Evolutionary conservation across 2,113 vertebrate species (phyloP).

Genomic region (Amphiprion ocellaris): DNA sequence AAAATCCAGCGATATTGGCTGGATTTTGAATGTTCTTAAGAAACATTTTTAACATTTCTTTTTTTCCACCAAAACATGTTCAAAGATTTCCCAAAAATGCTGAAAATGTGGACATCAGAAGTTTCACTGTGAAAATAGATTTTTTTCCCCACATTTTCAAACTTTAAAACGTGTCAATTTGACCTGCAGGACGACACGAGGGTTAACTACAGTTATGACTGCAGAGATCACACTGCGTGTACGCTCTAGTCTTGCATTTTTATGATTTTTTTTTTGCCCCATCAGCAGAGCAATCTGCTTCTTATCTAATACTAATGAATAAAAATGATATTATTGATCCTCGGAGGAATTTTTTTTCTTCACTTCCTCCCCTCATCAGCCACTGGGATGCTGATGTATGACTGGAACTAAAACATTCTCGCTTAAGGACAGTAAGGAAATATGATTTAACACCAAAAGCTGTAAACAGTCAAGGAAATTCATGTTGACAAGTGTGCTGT

Average conservation of each 20-base stretch:
- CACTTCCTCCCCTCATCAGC: background rate
- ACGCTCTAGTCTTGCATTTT: background rate
- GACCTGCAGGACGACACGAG: too few species aligned
- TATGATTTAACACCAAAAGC: background rate
- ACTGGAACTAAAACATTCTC: constrained; percentile 2
- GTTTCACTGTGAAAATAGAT: too few species aligned
- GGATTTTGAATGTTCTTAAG: too few species aligned
- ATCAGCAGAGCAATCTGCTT: background rate
- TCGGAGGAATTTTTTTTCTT: background rate
- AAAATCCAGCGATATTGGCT: too few species aligned
- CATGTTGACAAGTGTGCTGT: background rate
- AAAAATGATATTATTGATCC: constrained; percentile 26
- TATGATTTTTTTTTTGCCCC: background rate
- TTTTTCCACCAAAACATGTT: too few species aligned
- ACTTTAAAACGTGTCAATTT: too few species aligned
- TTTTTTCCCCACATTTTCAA: too few species aligned
- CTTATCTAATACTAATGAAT: constrained; percentile 3
- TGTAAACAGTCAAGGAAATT: background rate
- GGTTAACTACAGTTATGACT: too few species aligned
- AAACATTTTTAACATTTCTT: too few species aligned
- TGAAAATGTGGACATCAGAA: too few species aligned
- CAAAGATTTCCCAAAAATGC: too few species aligned
- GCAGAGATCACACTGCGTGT: too few species aligned
- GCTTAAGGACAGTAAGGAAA: background rate
- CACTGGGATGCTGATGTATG: background rate